These are phyloP conservation scores for Proales similis DNA, from an alignment of 1,140 invertebrate species.

Conservation along the genomic window DNA sequence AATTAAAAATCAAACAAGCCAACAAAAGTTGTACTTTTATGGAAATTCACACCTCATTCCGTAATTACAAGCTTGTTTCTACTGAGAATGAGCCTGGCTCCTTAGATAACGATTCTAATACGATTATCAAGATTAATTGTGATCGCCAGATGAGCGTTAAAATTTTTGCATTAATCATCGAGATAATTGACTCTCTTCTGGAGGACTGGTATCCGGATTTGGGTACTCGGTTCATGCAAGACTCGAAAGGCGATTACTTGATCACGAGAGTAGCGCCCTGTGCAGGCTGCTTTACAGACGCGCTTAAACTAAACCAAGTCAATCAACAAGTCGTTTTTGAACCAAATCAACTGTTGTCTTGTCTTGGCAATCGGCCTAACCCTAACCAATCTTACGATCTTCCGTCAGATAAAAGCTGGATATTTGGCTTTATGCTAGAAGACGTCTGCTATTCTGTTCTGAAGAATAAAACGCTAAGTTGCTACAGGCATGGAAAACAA, in stretches of 20 bases:
- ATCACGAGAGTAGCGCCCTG: constrained; percentile 91
- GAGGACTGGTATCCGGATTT: constrained; percentile 97
- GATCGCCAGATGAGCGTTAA: constrained; percentile 15
- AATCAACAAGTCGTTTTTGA: not conserved
- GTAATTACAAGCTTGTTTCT: constrained; percentile 18
- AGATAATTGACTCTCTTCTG: constrained; percentile 75
- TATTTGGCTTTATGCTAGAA: constrained; percentile 35
- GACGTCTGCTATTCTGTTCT: constrained; percentile 35
- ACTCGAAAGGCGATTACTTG: constrained; percentile 85
- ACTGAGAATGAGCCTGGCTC: not conserved
- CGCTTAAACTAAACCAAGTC: not conserved
- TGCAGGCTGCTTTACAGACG: constrained; percentile 65
- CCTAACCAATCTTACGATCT: constrained; percentile 2
- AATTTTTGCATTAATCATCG: constrained; percentile 35
- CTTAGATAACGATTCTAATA: not conserved
- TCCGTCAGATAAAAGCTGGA: too few species aligned
- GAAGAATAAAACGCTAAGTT: constrained; percentile 25
- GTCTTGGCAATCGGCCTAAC: not conserved
- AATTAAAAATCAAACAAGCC: not conserved
- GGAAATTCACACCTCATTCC: constrained; percentile 13
- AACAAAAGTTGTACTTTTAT: constrained; percentile 33
- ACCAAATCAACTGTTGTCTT: too few species aligned
- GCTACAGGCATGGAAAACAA: constrained; percentile 27
- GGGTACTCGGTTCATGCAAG: constrained; percentile 91
- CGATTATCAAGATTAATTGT: constrained; percentile 14